Percentiles rank a stretch among this genome's conserved stretches.
phyloP scores from a whole-genome alignment of 2,888 invertebrate genomes.

The Biston betularia region DNA sequence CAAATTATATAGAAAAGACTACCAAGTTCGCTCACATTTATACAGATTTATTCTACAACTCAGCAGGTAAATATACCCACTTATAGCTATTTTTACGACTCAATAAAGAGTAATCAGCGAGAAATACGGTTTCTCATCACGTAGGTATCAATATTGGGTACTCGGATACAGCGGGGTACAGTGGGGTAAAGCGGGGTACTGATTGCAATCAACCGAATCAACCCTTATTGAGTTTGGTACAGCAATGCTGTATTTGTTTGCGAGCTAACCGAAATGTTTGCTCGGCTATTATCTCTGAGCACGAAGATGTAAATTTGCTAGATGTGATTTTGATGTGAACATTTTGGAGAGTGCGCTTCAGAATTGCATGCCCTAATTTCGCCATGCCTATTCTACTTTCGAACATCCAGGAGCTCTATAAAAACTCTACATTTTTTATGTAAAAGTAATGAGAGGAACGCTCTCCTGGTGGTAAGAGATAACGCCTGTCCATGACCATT shows the following conservation, averaged over 20 bases:
- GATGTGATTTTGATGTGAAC: slow-evolving; percentile 42
- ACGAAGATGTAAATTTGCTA: slow-evolving; percentile 38
- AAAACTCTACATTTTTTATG: no score
- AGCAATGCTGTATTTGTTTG: slow-evolving; percentile 65
- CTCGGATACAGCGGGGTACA: slow-evolving; percentile 2
- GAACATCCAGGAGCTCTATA: no score
- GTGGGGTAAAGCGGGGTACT: slow-evolving; percentile 49
- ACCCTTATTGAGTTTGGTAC: slow-evolving; percentile 78
- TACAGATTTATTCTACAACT: background rate
- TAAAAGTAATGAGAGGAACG: no score
- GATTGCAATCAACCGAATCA: slow-evolving; percentile 81
- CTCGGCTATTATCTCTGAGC: slow-evolving; percentile 66
- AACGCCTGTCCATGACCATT: no score
- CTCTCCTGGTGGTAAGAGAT: no score
- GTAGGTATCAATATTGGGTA: slow-evolving; percentile 37
- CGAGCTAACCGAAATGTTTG: slow-evolving; percentile 71
- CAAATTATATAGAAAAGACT: background rate
- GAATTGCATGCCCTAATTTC: no score
- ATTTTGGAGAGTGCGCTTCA: no score
- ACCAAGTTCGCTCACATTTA: background rate
- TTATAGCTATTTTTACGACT: slow-evolving; percentile 27
- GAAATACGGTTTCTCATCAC: slow-evolving; percentile 35
- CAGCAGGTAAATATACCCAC: slow-evolving; percentile 22
- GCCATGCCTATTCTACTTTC: no score
- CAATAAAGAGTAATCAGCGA: slow-evolving; percentile 35